Evolutionary conservation across 2,113 vertebrate species (phyloP).

Genomic region (Esox niger): DNA sequence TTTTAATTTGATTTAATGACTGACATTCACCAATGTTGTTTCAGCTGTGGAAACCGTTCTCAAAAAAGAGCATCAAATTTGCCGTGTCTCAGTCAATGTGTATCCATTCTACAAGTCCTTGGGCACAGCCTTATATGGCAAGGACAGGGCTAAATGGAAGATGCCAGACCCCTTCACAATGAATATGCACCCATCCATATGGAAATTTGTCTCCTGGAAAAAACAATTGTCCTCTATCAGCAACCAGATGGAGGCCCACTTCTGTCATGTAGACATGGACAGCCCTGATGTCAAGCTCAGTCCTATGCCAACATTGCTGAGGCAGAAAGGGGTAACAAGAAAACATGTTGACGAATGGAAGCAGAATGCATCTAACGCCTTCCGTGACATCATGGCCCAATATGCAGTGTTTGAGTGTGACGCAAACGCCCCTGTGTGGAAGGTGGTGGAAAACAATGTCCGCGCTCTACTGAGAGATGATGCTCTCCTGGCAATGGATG

Average conservation of each 20-base stretch:
- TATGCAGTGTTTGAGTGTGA: constrained; percentile 58
- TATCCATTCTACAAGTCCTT: constrained; percentile 78
- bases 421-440: constrained; percentile 61
- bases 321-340: constrained; percentile 50
- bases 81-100: constrained; percentile 64
- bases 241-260: constrained; percentile 65
- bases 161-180: constrained; percentile 75
- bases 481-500: constrained; percentile 50
- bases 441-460: constrained; percentile 50
- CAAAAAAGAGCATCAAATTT: constrained; percentile 59
- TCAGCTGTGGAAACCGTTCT: constrained; percentile 75
- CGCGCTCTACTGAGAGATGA: constrained; percentile 33
- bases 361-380: constrained; percentile 33
- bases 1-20: neutral
- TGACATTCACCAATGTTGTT: constrained; percentile 23
- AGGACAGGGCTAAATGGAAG: constrained; percentile 71
- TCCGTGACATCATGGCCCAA: constrained; percentile 62
- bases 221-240: constrained; percentile 59
- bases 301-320: constrained; percentile 68
- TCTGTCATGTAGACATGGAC: constrained; percentile 69
- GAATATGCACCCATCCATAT: constrained; percentile 62
- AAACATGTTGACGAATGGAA: constrained; percentile 70
- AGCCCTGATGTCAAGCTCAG: constrained; percentile 59
- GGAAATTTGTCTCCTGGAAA: constrained; percentile 70
- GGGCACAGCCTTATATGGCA: constrained; percentile 77